Evolutionary conservation across 2,113 vertebrate genomes (phyloP), one percentile per base, ranked within the genome.

Genomic region (Oxygymnocypris stewartii): DNA sequence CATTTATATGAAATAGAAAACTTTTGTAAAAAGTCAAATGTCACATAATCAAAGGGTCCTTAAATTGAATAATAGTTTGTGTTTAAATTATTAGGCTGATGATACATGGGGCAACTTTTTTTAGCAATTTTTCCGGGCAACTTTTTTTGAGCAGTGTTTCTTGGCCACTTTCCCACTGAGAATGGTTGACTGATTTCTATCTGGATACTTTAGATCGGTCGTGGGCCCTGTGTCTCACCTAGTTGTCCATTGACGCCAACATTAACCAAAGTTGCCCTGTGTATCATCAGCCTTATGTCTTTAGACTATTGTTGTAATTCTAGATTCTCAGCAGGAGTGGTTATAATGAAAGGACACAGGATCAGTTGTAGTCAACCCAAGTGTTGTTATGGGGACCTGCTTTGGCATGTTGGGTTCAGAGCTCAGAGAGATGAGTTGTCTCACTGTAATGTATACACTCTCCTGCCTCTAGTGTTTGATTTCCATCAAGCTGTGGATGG

Each of bases 401-500:
- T 61, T 81, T 44, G 57, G 65, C 83, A n/a, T 75, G 69, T 85
- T 82, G 77, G 40, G 82, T 87, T 84, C 51, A 79, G n/a, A 37
- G 18, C 23, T 37, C 51, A 67, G 79, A 42, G 79, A 79, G 69
- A 44, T 67, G 28, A 61, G 73, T 51, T 82, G 42, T 82, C 10
- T 75, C 28, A 59, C 18, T 80, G 79, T 87, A 49, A 89, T 91
- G 84, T 89, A 42, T 92, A 91, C 88, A 65, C 90, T 87, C 89
- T 93, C 90, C 90, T 94, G 90, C 94, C 88, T 80, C 63, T 94
- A 99, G 97, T 99, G 84, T 99, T 99, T 95, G 98, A 99, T 95
- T 99, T 99, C 92, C 97, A 99, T 93, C 98, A 99, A 95, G 98
- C 97, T 14, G 97, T 98, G 88, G 97, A 99, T 92, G 96, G 97